These are phyloP conservation scores for Leptatherina wallacei DNA, from an alignment of 2,797 vertebrate genomes.

Conservation along the genomic window DNA sequence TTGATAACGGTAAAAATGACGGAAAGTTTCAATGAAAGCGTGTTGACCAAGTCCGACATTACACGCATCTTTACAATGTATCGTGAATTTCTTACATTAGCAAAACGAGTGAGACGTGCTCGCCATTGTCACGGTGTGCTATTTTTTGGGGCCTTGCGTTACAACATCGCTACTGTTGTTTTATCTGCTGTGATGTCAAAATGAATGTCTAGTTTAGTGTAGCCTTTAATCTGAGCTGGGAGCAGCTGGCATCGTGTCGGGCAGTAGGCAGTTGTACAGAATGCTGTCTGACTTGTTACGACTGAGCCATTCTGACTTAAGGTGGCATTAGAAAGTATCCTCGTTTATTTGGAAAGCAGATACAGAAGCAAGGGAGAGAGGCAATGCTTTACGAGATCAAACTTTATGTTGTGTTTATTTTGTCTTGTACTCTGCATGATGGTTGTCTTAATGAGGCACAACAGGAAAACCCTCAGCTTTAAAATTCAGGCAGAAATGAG, in stretches of 20 bases:
- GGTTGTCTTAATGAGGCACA: conserved; percentile 22
- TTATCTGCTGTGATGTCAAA: no score
- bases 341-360: background rate
- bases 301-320: conserved; percentile 15
- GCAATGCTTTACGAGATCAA: conserved; percentile 8
- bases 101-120: no score
- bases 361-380: background rate
- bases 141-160: no score
- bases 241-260: conserved; percentile 8
- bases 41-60: no score
- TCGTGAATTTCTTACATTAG: no score
- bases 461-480: conserved; percentile 37
- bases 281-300: conserved; percentile 18
- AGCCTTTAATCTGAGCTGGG: background rate
- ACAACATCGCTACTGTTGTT: no score
- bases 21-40: no score
- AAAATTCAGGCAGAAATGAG: conserved; percentile 40
- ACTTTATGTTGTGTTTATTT: conserved; percentile 2
- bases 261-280: background rate
- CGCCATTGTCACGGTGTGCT: no score
- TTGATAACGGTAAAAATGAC: no score
- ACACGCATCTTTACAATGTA: no score
- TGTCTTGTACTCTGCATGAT: conserved; percentile 11
- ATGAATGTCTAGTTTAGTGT: background rate
- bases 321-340: background rate